These are phyloP conservation scores for Molanna angustata DNA, from an alignment of 2,888 invertebrate genomes.

Conservation along the genomic window DNA sequence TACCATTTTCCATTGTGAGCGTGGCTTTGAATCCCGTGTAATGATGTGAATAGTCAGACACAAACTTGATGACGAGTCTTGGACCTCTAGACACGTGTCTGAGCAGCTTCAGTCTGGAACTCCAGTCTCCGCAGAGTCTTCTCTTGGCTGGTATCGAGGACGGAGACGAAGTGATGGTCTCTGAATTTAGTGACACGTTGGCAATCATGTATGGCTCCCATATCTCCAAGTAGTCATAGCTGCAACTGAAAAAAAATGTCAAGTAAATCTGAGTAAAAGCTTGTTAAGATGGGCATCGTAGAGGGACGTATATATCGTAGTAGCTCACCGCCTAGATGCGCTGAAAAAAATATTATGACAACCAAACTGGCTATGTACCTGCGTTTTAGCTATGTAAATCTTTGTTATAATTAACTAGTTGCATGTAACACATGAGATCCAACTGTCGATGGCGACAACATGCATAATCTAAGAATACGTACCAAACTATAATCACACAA, in stretches of 20 bases:
- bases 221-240: constrained; percentile 75
- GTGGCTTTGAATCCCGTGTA: constrained; percentile 72
- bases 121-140: constrained; percentile 78
- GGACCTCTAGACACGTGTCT: constrained; percentile 62
- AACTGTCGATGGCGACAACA: no score
- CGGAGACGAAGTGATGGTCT: constrained; percentile 39
- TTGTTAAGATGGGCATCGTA: no score
- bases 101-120: constrained; percentile 69
- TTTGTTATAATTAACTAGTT: no score
- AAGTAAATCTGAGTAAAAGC: no score
- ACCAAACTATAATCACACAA: no score
- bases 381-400: no score
- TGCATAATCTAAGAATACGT: no score
- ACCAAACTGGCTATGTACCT: no score
- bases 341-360: no score
- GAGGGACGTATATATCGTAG: no score
- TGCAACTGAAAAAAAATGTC: constrained; percentile 60
- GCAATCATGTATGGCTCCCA: constrained; percentile 43
- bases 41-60: constrained; percentile 74
- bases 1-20: constrained; percentile 71
- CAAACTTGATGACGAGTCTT: constrained; percentile 64
- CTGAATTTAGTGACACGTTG: constrained; percentile 29
- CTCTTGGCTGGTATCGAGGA: constrained; percentile 48
- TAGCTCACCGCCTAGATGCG: no score
- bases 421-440: no score